Evolutionary conservation across 92 coral and sea anemone species (phyloP), one percentile per base, ranked within the genome.

Genomic region (Palythoa grandiflora): DNA sequence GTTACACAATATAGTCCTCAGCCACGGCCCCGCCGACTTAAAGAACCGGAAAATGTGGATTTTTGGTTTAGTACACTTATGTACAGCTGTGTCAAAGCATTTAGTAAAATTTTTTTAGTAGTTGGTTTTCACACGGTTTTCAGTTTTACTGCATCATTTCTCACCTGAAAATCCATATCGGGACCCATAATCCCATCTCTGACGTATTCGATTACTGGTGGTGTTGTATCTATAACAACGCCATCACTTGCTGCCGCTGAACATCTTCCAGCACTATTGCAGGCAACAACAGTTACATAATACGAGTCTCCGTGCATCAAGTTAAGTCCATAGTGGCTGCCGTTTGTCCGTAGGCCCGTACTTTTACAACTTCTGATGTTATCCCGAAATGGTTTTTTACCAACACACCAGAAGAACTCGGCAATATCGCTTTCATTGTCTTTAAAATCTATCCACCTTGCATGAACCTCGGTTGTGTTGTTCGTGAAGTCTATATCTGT

Each of bases 171-270:
- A 85, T 97, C 98, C 88, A 97, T 97, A 40, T 97, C 99, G 38
- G 99, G 98, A 8, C 98, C 99, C 90, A 95, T 96, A 16, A 97
- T 87, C 20, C 99, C 99, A 87, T 97, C 99, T 78, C 97, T 94
- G 73, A 97, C 98, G 40, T 95, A 95, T 20, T 88, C 85, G 94
- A 97, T 89, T 1, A 84, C 87, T 54, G 99, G 99, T n/a, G 98
- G 99, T 10, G 99, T 95, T 10, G 92, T 87, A 80, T 97, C 99
- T 59, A 97, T 88, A 36, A 89, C 87, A 83, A 97, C 99, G 17
- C 99, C 99, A 87, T 97, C 95, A 75, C 91, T 93, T 75, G 94
- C 84, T 15, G 87, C 92, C 19, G 99, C 98, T 74, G 99, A 88
- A 88, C 99, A 97, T 70, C 93, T 75, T 40, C 94, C 95, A 83